Base-by-base conservation (phyloP, 2,113 vertebrate species). In the Oceanodroma tethys region DNA sequence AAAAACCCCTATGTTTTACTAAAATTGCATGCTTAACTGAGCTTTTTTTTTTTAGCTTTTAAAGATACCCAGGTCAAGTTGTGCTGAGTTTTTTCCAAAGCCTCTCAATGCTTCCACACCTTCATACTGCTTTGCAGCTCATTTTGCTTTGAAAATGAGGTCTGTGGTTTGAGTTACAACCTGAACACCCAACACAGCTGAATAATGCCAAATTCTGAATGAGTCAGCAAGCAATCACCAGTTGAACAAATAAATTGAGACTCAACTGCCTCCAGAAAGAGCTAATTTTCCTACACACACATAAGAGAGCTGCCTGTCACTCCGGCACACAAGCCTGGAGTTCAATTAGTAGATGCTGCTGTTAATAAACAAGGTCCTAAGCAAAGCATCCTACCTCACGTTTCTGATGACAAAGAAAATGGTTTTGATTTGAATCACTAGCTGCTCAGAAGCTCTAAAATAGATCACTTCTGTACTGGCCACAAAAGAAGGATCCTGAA, bases 281-380 rank as follows among this genome's bases (percentile, higher is more conserved):
- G 20, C 23, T 52, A 8, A 19, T 75, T 84, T 88, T 42, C 63
- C 45, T 50, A 5, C 36, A 34, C 22, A 40, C 22, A 9, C 0
- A 0, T 21, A 59, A 36, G 21, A 50, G 40, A 68, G 40, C 74
- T 16, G 53, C 48, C 50, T 73, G 48, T 42, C 11, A 25, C 58
- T 43, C 45, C 2, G 2, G 29, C 50, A 45, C 34, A 23, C 0
- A 0, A 17, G 25, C 32, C 53, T 38, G 22, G 25, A 23, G 50
- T 26, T 42, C 65, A 20, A 8, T 62, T 42, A 90, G 63, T 22
- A 78, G 70, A 29, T 60, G 60, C 60, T 18, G 10, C 60, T 27
- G 36, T n/a, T 84, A 68, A 26, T 59, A 60, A 60, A 50, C 0
- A 2, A 63, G 43, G 40, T 88, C 60, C 65, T 48, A 66, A 81